Base-by-base conservation (phyloP, 2,888 invertebrate species). In the Argyresthia goedartella region DNA sequence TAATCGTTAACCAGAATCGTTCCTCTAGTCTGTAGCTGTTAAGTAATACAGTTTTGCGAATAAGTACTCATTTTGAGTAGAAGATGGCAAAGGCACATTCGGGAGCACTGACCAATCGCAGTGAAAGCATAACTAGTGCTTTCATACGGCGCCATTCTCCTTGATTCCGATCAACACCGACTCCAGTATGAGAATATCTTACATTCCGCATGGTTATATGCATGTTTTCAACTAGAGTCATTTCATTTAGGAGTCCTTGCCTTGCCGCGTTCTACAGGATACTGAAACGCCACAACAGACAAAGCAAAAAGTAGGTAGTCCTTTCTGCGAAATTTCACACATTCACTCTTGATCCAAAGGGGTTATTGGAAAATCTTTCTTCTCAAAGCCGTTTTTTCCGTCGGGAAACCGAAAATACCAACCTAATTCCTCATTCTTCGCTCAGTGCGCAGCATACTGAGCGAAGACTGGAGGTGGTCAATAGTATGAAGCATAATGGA, bases 141-240 rank as follows among this genome's bases (percentile, higher is more conserved):
- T 67, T 65, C 0, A 59, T 57, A 64, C 49, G 63, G 53, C 0
- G 71, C 65, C 60, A 63, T 65, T 0, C 71, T 65, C 53, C 65
- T 61, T 0, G 72, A 51, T 52, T 71, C 65, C 14, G 62, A 55
- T 13, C 60, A 65, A 57, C 58, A 58, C 55, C 52, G 56, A 10
- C 56, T 49, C 66, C 67, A 73, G 50, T 65, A 66, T 10, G 62
- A 34, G 64, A 66, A 14, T 65, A 67, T 60, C 71, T 51, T 8
- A 71, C 56, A 52, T 63, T 69, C 55, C 61, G 56, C 61, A 69
- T 62, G 25, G 61, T 66, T 0, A 71, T 59, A 51, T 70, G 69
- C n/a, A 49, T 49, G 11, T 39, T 49, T 16, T 48, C 48, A 13
- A 48, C 48, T 8, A 48, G 48, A 13, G n/a, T n/a, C n/a, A n/a